Evolutionary conservation across 2,797 vertebrate genomes (phyloP), one percentile per base, ranked within the genome.

Genomic region (Myripristis jacobus): DNA sequence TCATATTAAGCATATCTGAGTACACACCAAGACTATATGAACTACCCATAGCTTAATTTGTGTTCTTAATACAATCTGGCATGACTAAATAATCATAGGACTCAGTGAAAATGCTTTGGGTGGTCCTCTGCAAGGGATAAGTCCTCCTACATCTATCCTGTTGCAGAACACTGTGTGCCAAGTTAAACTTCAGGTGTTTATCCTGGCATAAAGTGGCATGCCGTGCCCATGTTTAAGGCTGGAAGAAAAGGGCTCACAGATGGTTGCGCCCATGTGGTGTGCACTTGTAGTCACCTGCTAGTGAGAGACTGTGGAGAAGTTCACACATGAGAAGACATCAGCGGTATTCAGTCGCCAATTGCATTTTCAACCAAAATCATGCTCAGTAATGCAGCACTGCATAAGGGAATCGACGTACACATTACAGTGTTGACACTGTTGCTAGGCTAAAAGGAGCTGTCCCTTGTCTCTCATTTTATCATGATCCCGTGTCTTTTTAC

Each of bases 131-230:
- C 22, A 46, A 19, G 56, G 55, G 46, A 66, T 68, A 54, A 57
- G 52, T 71, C 43, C 3, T 77, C 24, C 54, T 66, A 73, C 83
- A 67, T 75, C 36, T 48, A 82, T 68, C 44, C 57, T 58, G 65
- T 52, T 24, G 3, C 66, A 50, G 36, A 67, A 52, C 36, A 60
- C 10, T 27, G 4, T 16, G 48, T 66, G 75, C 70, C 82, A 87
- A 85, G 48, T 66, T 58, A 79, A 74, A 83, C 80, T 65, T 60
- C 43, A 69, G 57, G 69, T 85, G 83, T 87, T 90, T 83, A 80
- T 80, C 75, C 77, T 72, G 80, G 77, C 61, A 83, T 61, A 50
- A 73, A 67, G 13, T 59, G 73, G 56, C 65, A 61, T 36, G 25
- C 13, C 18, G 46, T 51, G 46, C 19, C 55, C 66, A 80, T 75